Evolutionary conservation across 2,888 invertebrate species (phyloP).

Genomic region (Caenorhabditis panamensis): DNA sequence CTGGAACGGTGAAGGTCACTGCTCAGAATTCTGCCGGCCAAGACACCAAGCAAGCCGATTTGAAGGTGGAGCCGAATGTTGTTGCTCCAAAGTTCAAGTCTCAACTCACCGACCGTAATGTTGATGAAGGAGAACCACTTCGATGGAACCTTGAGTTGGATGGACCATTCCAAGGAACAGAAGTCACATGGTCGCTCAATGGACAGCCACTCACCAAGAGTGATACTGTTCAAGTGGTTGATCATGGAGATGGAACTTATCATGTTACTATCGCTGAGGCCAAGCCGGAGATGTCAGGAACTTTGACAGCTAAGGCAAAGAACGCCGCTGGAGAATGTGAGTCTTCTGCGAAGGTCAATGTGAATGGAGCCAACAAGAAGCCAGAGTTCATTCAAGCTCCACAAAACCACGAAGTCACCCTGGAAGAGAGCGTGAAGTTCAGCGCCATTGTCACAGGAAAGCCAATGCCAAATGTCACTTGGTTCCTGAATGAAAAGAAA

Average conservation of each 20-base stretch:
- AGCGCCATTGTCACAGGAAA: slow-evolving; percentile 85
- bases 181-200: slow-evolving; percentile 75
- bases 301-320: slow-evolving; percentile 68
- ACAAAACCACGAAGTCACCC: slow-evolving; percentile 82
- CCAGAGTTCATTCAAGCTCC: slow-evolving; percentile 79
- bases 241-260: slow-evolving; percentile 73
- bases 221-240: slow-evolving; percentile 64
- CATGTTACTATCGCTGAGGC: slow-evolving; percentile 86
- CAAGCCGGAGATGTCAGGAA: slow-evolving; percentile 69
- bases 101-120: slow-evolving; percentile 89
- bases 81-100: slow-evolving; percentile 90
- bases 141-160: slow-evolving; percentile 70
- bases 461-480: slow-evolving; percentile 76
- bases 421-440: slow-evolving; percentile 88
- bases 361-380: slow-evolving; percentile 63
- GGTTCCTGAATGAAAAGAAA: slow-evolving; percentile 76
- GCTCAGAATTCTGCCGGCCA: slow-evolving; percentile 75
- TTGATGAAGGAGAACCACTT: slow-evolving; percentile 87
- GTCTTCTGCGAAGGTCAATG: slow-evolving; percentile 66
- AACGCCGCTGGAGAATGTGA: slow-evolving; percentile 71
- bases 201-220: slow-evolving; percentile 67
- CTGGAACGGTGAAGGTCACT: slow-evolving; percentile 71
- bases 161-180: slow-evolving; percentile 63
- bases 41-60: slow-evolving; percentile 75
- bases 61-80: slow-evolving; percentile 76